phyloP scores from a whole-genome alignment of 2,888 invertebrate genomes.

The Noctua comes region DNA sequence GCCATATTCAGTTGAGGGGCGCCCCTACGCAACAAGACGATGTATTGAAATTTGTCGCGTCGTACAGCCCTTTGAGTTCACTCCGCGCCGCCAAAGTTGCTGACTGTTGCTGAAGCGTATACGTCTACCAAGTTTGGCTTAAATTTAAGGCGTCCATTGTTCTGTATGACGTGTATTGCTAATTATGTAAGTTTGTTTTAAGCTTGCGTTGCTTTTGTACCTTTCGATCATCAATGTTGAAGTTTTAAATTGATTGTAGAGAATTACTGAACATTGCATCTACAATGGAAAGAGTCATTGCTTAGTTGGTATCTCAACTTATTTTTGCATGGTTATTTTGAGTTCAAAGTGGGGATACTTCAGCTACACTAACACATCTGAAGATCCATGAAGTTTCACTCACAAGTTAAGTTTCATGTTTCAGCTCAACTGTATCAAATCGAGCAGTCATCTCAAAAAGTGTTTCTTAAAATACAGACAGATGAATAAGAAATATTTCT shows the following conservation, averaged over 20 bases:
- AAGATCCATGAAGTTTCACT: neutral
- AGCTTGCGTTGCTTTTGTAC: conserved; percentile 15
- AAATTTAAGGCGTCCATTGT: conserved; percentile 59
- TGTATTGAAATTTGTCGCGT: conserved; percentile 87
- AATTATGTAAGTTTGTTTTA: conserved; percentile 48
- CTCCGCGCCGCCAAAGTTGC: conserved; percentile 72
- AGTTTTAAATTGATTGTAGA: conserved; percentile 2
- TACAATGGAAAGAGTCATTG: neutral
- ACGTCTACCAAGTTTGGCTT: conserved; percentile 54
- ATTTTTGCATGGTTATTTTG: neutral
- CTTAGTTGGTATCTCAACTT: too few relatives aligned
- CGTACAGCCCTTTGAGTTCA: conserved; percentile 71
- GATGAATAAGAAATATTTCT: conserved; percentile 1
- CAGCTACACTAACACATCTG: neutral
- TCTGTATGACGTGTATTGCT: conserved; percentile 48
- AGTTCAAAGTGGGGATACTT: neutral
- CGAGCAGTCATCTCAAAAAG: neutral
- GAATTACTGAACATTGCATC: neutral
- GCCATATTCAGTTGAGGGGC: conserved; percentile 79
- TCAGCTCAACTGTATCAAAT: neutral
- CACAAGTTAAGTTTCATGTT: neutral
- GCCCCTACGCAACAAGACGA: conserved; percentile 75
- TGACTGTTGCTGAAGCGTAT: conserved; percentile 68
- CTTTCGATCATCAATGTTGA: conserved; percentile 11
- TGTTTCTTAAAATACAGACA: neutral